Conservation (phyloP, 2,888 invertebrate species). For the Sturmia bella region DNA sequence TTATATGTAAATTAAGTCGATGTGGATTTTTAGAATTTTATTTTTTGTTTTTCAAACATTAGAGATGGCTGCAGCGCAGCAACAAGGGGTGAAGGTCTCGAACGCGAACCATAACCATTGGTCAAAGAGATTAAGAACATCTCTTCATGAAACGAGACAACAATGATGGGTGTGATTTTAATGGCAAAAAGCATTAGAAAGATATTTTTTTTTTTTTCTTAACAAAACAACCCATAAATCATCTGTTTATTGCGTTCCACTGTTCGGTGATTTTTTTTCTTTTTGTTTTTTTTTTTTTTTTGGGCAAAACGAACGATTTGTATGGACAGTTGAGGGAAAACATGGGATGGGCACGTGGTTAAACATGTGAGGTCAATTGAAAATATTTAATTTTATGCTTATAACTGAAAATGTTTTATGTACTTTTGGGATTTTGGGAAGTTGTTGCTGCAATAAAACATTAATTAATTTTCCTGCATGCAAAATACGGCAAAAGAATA, state of each 20-base stretch:
- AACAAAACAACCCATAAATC: slow-evolving; percentile 81
- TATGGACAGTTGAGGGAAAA: slow-evolving; percentile 69
- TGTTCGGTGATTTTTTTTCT: slow-evolving; percentile 17
- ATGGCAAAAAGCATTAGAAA: slow-evolving; percentile 77
- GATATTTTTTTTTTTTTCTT: slow-evolving; percentile 76
- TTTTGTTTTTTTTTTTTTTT: neutral
- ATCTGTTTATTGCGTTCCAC: slow-evolving; percentile 74
- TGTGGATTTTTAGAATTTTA: slow-evolving; percentile 41
- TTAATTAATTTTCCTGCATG: neutral
- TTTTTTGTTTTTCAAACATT: slow-evolving; percentile 14
- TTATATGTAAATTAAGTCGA: slow-evolving; percentile 67
- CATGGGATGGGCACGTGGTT: slow-evolving; percentile 71
- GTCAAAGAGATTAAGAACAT: slow-evolving; percentile 68
- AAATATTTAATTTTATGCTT: slow-evolving; percentile 68
- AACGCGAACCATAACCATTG: slow-evolving; percentile 63
- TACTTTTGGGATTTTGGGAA: slow-evolving; percentile 54
- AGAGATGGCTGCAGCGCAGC: neutral
- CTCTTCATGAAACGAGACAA: slow-evolving; percentile 51
- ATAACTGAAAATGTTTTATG: slow-evolving; percentile 62
- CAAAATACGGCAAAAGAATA: no score
- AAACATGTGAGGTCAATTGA: slow-evolving; percentile 66
- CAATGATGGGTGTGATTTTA: slow-evolving; percentile 78
- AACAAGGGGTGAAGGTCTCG: slow-evolving; percentile 62
- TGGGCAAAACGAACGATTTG: slow-evolving; percentile 67
- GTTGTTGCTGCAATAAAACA: neutral